phyloP scores from a whole-genome alignment of 1,140 invertebrate species.

The Calephelis virginiensis region DNA sequence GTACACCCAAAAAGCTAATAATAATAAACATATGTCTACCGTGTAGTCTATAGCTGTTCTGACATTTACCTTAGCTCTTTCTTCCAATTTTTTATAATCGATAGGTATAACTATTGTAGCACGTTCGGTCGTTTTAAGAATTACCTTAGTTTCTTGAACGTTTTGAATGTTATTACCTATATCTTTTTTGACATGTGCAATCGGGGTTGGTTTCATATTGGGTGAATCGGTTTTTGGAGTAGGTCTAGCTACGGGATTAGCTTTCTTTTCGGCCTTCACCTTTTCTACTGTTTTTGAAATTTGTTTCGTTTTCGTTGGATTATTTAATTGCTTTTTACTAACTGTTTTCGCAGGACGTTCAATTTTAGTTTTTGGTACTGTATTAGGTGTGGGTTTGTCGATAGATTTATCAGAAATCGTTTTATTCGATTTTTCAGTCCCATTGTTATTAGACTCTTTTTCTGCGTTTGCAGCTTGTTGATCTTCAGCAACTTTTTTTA shows the following conservation, averaged over 20 bases:
- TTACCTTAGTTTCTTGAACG: conserved; percentile 46
- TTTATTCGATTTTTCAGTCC: conserved; percentile 32
- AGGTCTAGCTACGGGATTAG: not conserved
- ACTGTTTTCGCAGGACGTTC: conserved; percentile 24
- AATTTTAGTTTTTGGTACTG: conserved; percentile 34
- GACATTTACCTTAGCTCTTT: conserved; percentile 82
- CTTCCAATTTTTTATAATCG: conserved; percentile 74
- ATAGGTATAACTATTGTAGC: conserved; percentile 73
- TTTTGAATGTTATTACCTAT: conserved; percentile 40
- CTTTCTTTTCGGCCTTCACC: conserved; percentile 19
- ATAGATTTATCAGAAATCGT: conserved; percentile 18
- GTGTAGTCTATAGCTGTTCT: conserved; percentile 82
- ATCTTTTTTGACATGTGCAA: conserved; percentile 39
- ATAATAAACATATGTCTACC: conserved; percentile 84
- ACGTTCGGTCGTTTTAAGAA: conserved; percentile 61
- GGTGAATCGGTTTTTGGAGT: not conserved
- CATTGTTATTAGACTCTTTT: conserved; percentile 35
- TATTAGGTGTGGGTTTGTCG: conserved; percentile 32
- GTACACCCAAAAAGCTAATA: conserved; percentile 88
- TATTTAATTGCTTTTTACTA: conserved; percentile 22
- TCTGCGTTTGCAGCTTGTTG: conserved; percentile 38
- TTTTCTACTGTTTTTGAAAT: conserved; percentile 21
- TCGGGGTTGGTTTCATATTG: conserved; percentile 22
- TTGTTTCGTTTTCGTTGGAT: conserved; percentile 28
- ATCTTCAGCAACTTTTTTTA: conserved; percentile 80